phyloP scores from a whole-genome alignment of 2,113 vertebrate species.

The Brachyhypopomus occidentalis region DNA sequence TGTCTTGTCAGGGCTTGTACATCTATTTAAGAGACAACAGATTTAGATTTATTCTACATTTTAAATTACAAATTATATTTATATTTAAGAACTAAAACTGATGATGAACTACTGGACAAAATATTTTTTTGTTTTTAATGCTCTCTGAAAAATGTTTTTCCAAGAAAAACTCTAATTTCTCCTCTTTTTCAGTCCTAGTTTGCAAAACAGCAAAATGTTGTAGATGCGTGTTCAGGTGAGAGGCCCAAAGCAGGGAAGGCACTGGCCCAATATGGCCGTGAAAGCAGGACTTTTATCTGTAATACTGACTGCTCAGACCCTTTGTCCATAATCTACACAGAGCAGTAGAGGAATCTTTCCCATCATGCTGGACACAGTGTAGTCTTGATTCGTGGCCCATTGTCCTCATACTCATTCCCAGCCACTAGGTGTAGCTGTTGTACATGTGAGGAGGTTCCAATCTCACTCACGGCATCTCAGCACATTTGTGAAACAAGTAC shows the following conservation, averaged over 20 bases:
- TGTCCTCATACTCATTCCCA: neutral
- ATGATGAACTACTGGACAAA: too few relatives aligned
- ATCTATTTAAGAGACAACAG: neutral
- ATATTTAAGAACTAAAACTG: too few relatives aligned
- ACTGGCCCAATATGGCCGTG: neutral
- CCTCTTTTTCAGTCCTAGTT: neutral
- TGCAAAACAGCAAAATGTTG: neutral
- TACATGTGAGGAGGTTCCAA: neutral
- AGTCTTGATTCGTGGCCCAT: neutral
- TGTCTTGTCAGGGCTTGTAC: neutral
- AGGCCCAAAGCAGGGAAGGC: neutral
- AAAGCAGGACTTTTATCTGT: neutral
- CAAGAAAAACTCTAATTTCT: neutral
- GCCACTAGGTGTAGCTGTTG: constrained; percentile 46
- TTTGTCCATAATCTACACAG: neutral
- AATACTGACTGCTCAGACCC: neutral
- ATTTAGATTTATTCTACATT: neutral
- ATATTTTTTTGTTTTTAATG: too few relatives aligned
- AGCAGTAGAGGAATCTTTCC: neutral
- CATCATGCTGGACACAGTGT: too few relatives aligned
- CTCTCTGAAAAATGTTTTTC: too few relatives aligned
- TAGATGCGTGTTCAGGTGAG: neutral
- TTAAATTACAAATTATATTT: too few relatives aligned
- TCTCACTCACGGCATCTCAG: neutral
- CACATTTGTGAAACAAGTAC: neutral